Percentiles rank a stretch among this genome's conserved stretches.
phyloP scores from a whole-genome alignment of 2,113 vertebrate genomes.

The Elanoides forficatus region DNA sequence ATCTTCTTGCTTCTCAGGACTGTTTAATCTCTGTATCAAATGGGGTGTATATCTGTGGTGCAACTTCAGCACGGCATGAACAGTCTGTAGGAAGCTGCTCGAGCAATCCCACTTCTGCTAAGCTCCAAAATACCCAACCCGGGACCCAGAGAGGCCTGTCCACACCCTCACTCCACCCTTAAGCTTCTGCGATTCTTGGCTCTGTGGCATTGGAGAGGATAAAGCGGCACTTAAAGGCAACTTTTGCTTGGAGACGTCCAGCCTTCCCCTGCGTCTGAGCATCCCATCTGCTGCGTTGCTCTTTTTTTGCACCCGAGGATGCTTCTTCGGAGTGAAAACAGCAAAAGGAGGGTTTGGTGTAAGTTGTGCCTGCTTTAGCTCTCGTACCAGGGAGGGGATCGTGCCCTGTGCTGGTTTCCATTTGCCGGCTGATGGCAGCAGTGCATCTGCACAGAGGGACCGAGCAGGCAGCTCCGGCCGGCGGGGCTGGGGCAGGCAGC shows the following conservation, averaged over 20 bases:
- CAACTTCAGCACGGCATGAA: neutral
- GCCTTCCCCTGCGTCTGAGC: neutral
- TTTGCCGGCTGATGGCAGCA: slow-evolving; percentile 60
- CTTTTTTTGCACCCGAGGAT: neutral
- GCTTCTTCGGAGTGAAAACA: neutral
- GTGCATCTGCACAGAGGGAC: neutral
- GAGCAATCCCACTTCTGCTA: neutral
- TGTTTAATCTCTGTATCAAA: neutral
- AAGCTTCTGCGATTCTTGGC: neutral
- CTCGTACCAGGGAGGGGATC: neutral
- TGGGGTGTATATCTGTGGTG: neutral
- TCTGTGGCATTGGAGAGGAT: accelerated
- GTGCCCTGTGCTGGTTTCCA: neutral
- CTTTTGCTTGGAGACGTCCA: neutral
- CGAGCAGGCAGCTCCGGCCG: neutral
- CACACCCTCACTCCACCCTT: neutral
- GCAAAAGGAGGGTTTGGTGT: neutral
- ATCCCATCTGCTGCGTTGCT: neutral
- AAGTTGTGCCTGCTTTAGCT: neutral
- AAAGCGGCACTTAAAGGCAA: neutral
- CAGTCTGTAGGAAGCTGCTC: neutral
- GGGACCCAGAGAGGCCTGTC: neutral
- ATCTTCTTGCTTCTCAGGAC: neutral
- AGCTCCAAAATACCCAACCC: neutral
- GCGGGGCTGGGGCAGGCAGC: neutral